Evolutionary conservation across 2,888 invertebrate species (phyloP).

Genomic region (Adela reaumurella): DNA sequence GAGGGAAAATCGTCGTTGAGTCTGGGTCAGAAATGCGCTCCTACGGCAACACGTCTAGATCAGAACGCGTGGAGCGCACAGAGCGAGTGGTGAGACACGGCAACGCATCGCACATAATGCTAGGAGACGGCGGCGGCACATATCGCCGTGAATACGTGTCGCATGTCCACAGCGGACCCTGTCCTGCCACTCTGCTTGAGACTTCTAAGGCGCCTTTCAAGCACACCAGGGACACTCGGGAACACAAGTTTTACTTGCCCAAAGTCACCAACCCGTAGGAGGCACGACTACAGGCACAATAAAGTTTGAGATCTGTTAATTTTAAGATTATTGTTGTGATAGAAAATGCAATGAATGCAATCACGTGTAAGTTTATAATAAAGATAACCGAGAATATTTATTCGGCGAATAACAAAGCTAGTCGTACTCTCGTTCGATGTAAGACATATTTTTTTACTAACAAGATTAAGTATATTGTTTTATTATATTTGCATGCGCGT

Average conservation of each 20-base stretch:
- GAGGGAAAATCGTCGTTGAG: slow-evolving; percentile 56
- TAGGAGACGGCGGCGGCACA: slow-evolving; percentile 72
- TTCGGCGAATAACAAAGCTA: too few species aligned
- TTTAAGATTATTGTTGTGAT: too few species aligned
- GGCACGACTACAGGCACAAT: too few species aligned
- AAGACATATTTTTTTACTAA: too few species aligned
- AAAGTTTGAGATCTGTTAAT: too few species aligned
- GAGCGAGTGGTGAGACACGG: slow-evolving; percentile 58
- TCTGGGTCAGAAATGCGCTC: slow-evolving; percentile 68
- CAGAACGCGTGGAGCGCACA: slow-evolving; percentile 53
- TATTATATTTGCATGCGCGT: too few species aligned
- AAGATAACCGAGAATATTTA: too few species aligned
- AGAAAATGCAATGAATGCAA: too few species aligned
- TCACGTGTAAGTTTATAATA: too few species aligned
- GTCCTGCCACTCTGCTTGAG: slow-evolving; percentile 76
- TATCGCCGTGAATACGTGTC: slow-evolving; percentile 77
- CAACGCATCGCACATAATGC: slow-evolving; percentile 70
- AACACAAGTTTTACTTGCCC: slow-evolving; percentile 80
- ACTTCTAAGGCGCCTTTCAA: slow-evolving; percentile 73
- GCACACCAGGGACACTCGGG: slow-evolving; percentile 79
- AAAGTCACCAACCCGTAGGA: slow-evolving; percentile 43
- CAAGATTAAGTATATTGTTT: background rate
- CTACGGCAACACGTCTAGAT: slow-evolving; percentile 64
- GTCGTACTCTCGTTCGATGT: too few species aligned
- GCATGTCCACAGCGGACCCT: slow-evolving; percentile 66